phyloP scores from a whole-genome alignment of 2,888 invertebrate genomes.

The Scelioninae gen. 2 region DNA sequence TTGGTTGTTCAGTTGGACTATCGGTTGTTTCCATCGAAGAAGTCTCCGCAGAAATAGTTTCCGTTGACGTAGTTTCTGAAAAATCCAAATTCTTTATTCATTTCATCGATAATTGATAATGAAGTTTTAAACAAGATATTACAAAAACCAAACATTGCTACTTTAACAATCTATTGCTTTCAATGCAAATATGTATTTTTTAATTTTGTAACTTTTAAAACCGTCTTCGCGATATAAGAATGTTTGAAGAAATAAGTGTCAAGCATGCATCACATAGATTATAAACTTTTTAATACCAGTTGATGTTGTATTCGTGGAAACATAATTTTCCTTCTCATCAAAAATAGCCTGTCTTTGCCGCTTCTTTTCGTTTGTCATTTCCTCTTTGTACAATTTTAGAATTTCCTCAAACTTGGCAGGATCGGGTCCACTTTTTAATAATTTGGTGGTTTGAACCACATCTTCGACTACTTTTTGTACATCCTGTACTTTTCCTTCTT shows the following conservation, averaged over 20 bases:
- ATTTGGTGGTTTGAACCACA: slow-evolving; percentile 67
- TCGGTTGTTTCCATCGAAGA: slow-evolving; percentile 16
- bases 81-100: neutral
- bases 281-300: slow-evolving; percentile 72
- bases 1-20: slow-evolving; percentile 16
- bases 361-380: slow-evolving; percentile 73
- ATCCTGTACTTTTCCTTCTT: slow-evolving; percentile 70
- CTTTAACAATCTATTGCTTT: too few species aligned
- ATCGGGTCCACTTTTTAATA: slow-evolving; percentile 70
- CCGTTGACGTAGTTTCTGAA: slow-evolving; percentile 18
- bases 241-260: slow-evolving; percentile 65
- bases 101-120: too few species aligned
- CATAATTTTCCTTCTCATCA: slow-evolving; percentile 36
- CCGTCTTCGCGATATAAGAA: slow-evolving; percentile 66
- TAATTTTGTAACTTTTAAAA: too few species aligned
- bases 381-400: slow-evolving; percentile 68
- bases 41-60: slow-evolving; percentile 10
- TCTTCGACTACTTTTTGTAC: slow-evolving; percentile 69
- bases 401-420: slow-evolving; percentile 72
- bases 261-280: slow-evolving; percentile 65
- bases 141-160: too few species aligned
- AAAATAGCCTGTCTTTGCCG: slow-evolving; percentile 66
- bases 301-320: slow-evolving; percentile 57
- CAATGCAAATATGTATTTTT: too few species aligned
- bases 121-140: neutral